Conservation (phyloP, 1,140 invertebrate genomes). For the Patella vulgata region DNA sequence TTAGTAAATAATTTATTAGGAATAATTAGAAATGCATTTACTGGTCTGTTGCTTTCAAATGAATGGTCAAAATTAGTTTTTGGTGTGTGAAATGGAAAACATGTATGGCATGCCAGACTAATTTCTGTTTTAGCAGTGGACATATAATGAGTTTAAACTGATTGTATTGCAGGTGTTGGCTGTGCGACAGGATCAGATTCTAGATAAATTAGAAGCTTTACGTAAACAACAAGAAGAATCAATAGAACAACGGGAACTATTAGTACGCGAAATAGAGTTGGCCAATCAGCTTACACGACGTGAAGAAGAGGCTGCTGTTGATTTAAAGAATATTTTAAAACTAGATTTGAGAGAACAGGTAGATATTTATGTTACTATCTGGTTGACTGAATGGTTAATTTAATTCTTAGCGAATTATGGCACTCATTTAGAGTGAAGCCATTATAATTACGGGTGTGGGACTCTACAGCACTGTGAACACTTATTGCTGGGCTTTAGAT, state of each 20-base stretch:
- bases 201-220: conserved; percentile 53
- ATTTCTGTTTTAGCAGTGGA: background rate
- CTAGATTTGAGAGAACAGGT: conserved; percentile 63
- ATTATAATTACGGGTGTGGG: too few species aligned
- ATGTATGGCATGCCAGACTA: too few species aligned
- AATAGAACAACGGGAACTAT: conserved; percentile 57
- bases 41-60: background rate
- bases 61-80: background rate
- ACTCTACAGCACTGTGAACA: too few species aligned
- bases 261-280: conserved; percentile 63
- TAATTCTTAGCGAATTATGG: too few species aligned
- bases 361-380: too few species aligned
- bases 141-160: background rate
- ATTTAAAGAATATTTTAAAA: conserved; percentile 48
- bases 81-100: too few species aligned
- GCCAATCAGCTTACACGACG: conserved; percentile 61
- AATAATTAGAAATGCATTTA: background rate
- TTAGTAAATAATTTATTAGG: background rate
- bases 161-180: conserved; percentile 55
- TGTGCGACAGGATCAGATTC: conserved; percentile 60
- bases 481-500: too few species aligned
- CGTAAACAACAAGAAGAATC: conserved; percentile 59
- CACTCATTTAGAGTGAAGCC: too few species aligned
- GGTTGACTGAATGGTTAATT: background rate
- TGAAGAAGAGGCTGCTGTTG: conserved; percentile 52